A percentile compares a stretch with the other conserved stretches of the same genome.
Evolutionary conservation across 2,113 vertebrate genomes (phyloP).

Genomic region (Corvus cornix): DNA sequence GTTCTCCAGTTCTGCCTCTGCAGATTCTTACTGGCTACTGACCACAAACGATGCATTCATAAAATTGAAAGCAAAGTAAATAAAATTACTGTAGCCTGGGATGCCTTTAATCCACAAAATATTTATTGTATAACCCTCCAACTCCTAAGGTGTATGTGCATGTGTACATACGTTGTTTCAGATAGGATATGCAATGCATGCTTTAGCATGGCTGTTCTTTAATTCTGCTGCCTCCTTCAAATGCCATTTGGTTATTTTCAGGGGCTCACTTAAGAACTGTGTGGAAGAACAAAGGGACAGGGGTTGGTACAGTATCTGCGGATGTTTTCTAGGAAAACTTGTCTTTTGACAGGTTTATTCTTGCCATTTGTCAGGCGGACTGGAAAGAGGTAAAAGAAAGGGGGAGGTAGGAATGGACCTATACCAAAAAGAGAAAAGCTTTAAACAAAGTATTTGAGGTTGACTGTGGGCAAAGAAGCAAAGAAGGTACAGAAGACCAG

Average conservation of each 20-base stretch:
- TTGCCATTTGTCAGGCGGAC: not conserved
- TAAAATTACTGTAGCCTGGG: not conserved
- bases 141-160: not conserved
- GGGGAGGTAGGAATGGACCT: not conserved
- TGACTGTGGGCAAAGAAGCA: not conserved
- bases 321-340: not conserved
- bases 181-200: fast-evolving
- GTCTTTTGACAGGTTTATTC: not conserved
- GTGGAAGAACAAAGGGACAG: not conserved
- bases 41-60: not conserved
- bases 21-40: not conserved
- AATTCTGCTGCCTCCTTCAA: not conserved
- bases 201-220: not conserved
- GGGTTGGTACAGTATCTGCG: not conserved
- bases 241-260: not conserved
- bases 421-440: not conserved
- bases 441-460: not conserved
- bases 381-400: not conserved
- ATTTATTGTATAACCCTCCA: not conserved
- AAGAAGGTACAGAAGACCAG: not conserved
- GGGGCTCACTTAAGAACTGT: not conserved
- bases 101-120: not conserved
- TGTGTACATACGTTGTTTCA: not conserved
- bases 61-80: not conserved
- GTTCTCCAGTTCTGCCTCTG: not conserved